A percentile compares a stretch with the other conserved stretches of the same genome.
These are phyloP conservation scores for Hippasteria phrygiana DNA, from an alignment of 53 echinoderm and acorn worm species.

Conservation along the genomic window DNA sequence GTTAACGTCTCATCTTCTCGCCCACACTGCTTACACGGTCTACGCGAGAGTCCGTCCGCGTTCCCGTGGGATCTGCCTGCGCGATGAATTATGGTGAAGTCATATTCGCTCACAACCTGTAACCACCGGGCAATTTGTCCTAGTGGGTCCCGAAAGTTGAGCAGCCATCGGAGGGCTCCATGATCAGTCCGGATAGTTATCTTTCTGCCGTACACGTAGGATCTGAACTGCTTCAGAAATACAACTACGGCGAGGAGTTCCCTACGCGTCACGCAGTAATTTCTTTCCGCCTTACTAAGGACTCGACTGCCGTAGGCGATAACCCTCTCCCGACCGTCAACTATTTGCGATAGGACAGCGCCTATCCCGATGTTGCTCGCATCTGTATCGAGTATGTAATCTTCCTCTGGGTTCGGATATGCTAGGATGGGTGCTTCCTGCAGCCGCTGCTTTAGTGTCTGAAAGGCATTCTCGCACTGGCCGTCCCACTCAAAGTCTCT, in stretches of 20 bases:
- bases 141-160: slow-evolving; percentile 44
- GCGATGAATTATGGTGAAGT: slow-evolving; percentile 30
- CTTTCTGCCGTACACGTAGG: slow-evolving; percentile 29
- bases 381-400: slow-evolving; percentile 32
- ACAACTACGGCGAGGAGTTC: slow-evolving; percentile 56
- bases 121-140: slow-evolving; percentile 63
- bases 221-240: slow-evolving; percentile 34
- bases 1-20: not conserved
- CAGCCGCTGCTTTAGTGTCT: slow-evolving; percentile 3
- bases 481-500: slow-evolving; percentile 20
- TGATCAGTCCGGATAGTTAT: slow-evolving; percentile 48
- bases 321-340: slow-evolving; percentile 55
- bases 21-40: slow-evolving; percentile 31
- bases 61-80: slow-evolving; percentile 40
- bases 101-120: slow-evolving; percentile 33
- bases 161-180: slow-evolving; percentile 41
- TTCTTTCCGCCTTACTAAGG: slow-evolving; percentile 53
- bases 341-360: slow-evolving; percentile 55
- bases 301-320: slow-evolving; percentile 58
- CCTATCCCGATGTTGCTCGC: slow-evolving; percentile 59
- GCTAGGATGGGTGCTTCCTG: slow-evolving; percentile 24
- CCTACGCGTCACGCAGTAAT: slow-evolving; percentile 59
- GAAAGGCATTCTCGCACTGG: slow-evolving; percentile 6
- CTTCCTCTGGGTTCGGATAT: slow-evolving; percentile 17
- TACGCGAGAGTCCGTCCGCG: slow-evolving; percentile 44